Base-by-base conservation (phyloP, 2,113 vertebrate species). In the Archocentrus centrarchus region DNA sequence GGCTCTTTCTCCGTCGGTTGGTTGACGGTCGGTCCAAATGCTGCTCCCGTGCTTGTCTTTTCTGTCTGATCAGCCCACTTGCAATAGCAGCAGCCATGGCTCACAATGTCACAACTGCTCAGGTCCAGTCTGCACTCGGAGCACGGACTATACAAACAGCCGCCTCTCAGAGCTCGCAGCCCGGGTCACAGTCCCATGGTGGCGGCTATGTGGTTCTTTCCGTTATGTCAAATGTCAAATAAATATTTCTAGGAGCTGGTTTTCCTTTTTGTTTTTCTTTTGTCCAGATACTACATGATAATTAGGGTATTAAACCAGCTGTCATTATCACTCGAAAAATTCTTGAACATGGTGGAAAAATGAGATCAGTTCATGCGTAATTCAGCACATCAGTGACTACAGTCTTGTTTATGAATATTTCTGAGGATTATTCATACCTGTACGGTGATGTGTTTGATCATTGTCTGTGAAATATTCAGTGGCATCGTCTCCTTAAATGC, bases 61-160 rank as follows among this genome's bases (percentile, higher is more conserved):
- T 99, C 96, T 99, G 98, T 75, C 98, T 96, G 97, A 99, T 99
- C 96, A 99, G 96, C 90, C 98, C 98, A 93, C 98, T 99, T 76
- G 98, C 98, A 83, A 99, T 99, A 80, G 98, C 98, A 90, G 98
- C 98, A 87, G 98, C 98, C 98, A 99, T 99, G 96, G 95, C 97
- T 96, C 90, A 80, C 85, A 91, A 88, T 88, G 91, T 91, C 89
- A 93, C 89, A 90, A 85, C 91, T 87, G 92, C 84, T 86, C 91
- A 82, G 84, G 92, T 94, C 93, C 92, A 86, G 93, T 92, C 91
- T 91, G 92, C 90, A 82, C 93, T 85, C 92, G 59, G 93, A 92
- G 94, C 93, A 80, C 94, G 90, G 93, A 93, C 95, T 77, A 93
- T 92, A 89, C 87, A 89, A 93, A 94, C 91, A 90, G 88, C 93